Evolutionary conservation across 2,888 invertebrate species (phyloP).

Genomic region (Andrena trimmerana): DNA sequence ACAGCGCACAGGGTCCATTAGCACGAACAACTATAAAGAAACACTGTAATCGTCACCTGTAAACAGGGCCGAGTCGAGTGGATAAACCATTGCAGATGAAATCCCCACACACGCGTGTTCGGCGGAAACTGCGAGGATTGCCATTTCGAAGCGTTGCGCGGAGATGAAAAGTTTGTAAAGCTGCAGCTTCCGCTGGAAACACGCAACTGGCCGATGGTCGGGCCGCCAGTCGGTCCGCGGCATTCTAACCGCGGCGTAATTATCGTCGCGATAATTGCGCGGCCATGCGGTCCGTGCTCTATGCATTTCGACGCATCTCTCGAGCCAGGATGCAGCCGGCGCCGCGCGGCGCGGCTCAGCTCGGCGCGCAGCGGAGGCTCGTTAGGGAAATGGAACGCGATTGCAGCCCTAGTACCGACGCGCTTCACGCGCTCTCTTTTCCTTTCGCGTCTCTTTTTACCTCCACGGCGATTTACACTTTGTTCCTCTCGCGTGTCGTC

Average conservation of each 20-base stretch:
- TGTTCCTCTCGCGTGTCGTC: not conserved
- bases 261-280: constrained; percentile 49
- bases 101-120: too few species aligned
- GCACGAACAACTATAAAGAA: too few species aligned
- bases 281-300: constrained; percentile 13
- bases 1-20: too few species aligned
- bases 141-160: not conserved
- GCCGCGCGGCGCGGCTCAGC: not conserved
- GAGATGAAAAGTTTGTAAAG: constrained; percentile 1
- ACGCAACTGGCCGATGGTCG: constrained; percentile 1
- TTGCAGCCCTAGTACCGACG: not conserved
- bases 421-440: constrained; percentile 6
- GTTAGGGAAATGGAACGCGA: constrained; percentile 58
- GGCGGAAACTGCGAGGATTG: too few species aligned
- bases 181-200: constrained; percentile 24
- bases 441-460: constrained; percentile 9
- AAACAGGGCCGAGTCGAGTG: too few species aligned
- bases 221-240: not conserved
- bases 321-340: constrained; percentile 14
- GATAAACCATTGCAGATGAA: too few species aligned
- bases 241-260: constrained; percentile 28
- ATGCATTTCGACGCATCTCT: constrained; percentile 38
- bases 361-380: constrained; percentile 21
- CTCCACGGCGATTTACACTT: not conserved
- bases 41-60: too few species aligned